Evolutionary conservation across 2,797 vertebrate genomes (phyloP).

Genomic region (Lutjanus campechanus): DNA sequence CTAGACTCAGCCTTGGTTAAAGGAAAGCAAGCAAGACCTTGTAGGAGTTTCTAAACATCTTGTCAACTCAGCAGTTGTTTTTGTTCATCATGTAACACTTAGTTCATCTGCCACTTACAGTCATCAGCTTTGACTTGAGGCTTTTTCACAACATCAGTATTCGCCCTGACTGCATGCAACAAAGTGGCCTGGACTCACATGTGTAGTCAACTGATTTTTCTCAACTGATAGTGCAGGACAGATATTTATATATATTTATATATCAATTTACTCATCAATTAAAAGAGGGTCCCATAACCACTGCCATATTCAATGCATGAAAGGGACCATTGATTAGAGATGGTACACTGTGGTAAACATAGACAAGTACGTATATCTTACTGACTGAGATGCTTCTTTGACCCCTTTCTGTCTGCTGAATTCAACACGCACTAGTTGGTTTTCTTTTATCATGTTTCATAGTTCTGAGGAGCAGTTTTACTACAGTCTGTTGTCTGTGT

Average conservation of each 20-base stretch:
- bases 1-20: not conserved
- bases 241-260: no score
- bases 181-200: not conserved
- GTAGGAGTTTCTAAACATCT: not conserved
- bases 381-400: not conserved
- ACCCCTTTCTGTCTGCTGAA: not conserved
- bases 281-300: no score
- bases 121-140: not conserved
- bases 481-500: conserved; percentile 7
- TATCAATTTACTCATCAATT: no score
- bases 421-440: not conserved
- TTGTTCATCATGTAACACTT: not conserved
- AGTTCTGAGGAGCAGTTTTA: not conserved
- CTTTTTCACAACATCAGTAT: not conserved
- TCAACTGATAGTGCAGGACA: not conserved
- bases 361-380: not conserved
- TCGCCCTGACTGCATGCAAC: not conserved
- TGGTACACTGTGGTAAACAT: not conserved
- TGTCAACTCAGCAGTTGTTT: not conserved
- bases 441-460: not conserved
- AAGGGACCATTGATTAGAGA: not conserved
- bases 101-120: not conserved
- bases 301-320: not conserved
- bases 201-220: not conserved
- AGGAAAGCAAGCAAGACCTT: not conserved